Conservation (phyloP, 2,113 vertebrate species). For the Nerophis ophidion region DNA sequence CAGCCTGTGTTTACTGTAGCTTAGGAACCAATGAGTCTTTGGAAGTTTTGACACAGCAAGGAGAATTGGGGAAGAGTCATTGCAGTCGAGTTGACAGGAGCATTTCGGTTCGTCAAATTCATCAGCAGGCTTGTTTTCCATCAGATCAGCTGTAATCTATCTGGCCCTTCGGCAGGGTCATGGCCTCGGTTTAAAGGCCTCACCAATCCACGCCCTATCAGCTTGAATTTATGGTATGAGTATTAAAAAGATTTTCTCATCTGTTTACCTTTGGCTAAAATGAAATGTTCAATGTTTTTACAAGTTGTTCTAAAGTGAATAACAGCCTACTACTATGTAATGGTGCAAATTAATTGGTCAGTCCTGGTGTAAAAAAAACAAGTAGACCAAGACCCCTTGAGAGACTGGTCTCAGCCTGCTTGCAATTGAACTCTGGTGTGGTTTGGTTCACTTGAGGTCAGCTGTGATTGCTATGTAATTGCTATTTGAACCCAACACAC, state of each 20-base stretch:
- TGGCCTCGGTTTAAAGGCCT: slow-evolving; percentile 1
- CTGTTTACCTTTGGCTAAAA: too few species aligned
- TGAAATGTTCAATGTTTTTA: too few species aligned
- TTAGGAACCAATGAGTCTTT: slow-evolving; percentile 19
- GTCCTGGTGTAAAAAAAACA: too few species aligned
- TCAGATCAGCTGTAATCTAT: slow-evolving; percentile 5
- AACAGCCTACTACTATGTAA: too few species aligned
- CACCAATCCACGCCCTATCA: neutral
- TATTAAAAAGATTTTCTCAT: neutral
- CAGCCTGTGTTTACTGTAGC: slow-evolving; percentile 13
- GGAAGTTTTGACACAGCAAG: slow-evolving; percentile 2
- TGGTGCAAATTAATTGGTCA: too few species aligned
- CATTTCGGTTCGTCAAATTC: neutral
- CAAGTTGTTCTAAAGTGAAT: too few species aligned
- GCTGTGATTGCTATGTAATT: too few species aligned
- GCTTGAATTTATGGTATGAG: neutral
- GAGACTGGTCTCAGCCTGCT: too few species aligned
- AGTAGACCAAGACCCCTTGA: too few species aligned
- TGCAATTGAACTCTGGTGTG: too few species aligned
- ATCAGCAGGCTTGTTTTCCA: neutral
- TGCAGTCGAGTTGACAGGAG: neutral
- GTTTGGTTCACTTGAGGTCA: too few species aligned
- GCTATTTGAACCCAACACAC: too few species aligned
- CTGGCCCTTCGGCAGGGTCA: neutral
- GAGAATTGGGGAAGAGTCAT: slow-evolving; percentile 8